Evolutionary conservation across 2,113 vertebrate genomes (phyloP).

Genomic region (Catagonus wagneri): DNA sequence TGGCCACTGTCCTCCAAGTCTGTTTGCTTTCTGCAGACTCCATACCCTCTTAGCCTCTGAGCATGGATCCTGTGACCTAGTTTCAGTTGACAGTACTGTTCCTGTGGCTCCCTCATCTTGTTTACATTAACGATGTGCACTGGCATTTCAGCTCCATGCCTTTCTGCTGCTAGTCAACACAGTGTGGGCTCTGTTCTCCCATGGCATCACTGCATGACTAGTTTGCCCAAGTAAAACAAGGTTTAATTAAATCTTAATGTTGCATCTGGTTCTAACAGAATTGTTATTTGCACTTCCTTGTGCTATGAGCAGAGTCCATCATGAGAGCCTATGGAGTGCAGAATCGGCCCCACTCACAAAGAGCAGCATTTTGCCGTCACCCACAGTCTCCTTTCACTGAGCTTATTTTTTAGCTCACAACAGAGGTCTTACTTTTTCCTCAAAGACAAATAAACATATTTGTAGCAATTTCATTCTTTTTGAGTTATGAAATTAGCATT

Average conservation of each 20-base stretch:
- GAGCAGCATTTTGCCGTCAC: neutral
- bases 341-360: neutral
- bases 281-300: slow-evolving; percentile 48
- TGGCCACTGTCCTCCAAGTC: neutral
- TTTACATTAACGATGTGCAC: neutral
- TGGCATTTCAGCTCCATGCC: neutral
- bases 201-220: neutral
- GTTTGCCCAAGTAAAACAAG: slow-evolving; percentile 57
- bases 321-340: neutral
- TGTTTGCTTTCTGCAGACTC: neutral
- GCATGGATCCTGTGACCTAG: fast-evolving
- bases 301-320: slow-evolving; percentile 59
- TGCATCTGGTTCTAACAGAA: slow-evolving; percentile 14
- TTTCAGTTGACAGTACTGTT: neutral
- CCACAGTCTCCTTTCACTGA: neutral
- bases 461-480: neutral
- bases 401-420: neutral
- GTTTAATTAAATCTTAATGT: slow-evolving; percentile 81
- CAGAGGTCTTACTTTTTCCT: neutral
- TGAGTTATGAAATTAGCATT: neutral
- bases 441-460: neutral
- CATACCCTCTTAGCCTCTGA: fast-evolving
- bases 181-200: neutral
- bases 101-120: neutral
- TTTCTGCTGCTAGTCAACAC: neutral